Base-by-base conservation (phyloP, 1,140 invertebrate genomes). In the Penaeus chinensis region DNA sequence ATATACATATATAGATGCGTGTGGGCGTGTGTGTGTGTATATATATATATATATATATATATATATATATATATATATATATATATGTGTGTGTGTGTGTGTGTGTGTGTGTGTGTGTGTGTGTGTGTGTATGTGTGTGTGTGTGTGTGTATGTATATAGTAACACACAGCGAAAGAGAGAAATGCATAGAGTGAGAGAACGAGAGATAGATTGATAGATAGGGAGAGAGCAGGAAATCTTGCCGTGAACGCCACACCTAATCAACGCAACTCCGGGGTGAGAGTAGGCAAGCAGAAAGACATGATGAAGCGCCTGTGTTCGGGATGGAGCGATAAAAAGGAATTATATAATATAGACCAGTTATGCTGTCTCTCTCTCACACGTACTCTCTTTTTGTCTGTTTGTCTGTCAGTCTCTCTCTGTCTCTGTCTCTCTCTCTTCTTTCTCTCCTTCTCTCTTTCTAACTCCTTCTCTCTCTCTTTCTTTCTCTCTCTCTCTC, bases 111-210 rank as follows among this genome's bases (percentile, higher is more conserved):
- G 66, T 69, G 66, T 69, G 66, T 69, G n/a, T 69, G 66, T 69
- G 66, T 69, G 66, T 69, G 66, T 69, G 66, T 69, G 66, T 69
- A 4, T 69, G 66, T 69, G 66, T 69, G 66, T 69, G 66, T 69
- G 66, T 69, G 66, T 69, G 66, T 69, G 66, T 69, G 66, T 69
- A 4, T 69, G 66, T 69, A 4, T 69, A 4, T 69, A 69, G 18
- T 18, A 20, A 61, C 42, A 60, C 63, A 27, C 19, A 66, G 61
- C 42, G 82, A 71, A 81, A 63, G 20, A 54, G 54, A 89, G 61
- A 65, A 47, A 81, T 20, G n/a, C 32, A 22, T 84, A 82, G 37
- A 47, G 22, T 20, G 24, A 62, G 4, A 60, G 18, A 63, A 32
- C 18, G 18, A 80, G 20, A 42, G 37, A 7, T 42, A 42, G 37